These are phyloP conservation scores for Drosophila nigromelanica DNA, from an alignment of 1,140 invertebrate species.

Conservation along the genomic window DNA sequence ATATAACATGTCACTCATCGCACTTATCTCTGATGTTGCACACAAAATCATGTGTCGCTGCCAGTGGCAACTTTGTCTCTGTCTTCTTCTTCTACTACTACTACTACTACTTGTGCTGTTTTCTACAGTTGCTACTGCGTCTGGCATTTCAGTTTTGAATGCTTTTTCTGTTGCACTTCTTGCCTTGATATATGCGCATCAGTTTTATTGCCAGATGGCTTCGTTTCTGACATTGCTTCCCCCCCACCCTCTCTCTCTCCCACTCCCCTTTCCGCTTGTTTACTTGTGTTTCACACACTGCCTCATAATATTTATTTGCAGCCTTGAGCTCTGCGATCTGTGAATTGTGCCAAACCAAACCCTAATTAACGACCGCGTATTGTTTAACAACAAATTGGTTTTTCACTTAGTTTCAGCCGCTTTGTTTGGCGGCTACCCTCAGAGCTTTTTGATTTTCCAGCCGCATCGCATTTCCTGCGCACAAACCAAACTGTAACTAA, in stretches of 20 bases:
- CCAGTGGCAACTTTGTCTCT: slow-evolving; percentile 31
- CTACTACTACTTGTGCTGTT: slow-evolving; percentile 3
- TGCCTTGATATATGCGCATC: slow-evolving; percentile 73
- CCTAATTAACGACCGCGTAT: not conserved
- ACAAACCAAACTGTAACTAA: slow-evolving; percentile 64
- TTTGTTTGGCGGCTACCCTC: not conserved
- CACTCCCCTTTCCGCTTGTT: slow-evolving; percentile 46
- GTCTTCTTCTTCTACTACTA: slow-evolving; percentile 3
- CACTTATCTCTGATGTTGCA: slow-evolving; percentile 53
- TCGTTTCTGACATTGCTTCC: slow-evolving; percentile 21
- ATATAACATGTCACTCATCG: slow-evolving; percentile 57
- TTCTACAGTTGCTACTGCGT: slow-evolving; percentile 28
- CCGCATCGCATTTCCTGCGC: slow-evolving; percentile 59
- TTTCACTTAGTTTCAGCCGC: slow-evolving; percentile 74
- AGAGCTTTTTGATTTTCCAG: slow-evolving; percentile 56
- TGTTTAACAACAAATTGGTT: slow-evolving; percentile 66
- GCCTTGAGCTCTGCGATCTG: slow-evolving; percentile 9
- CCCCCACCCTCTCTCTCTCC: slow-evolving; percentile 3
- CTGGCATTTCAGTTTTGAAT: slow-evolving; percentile 73
- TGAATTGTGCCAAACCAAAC: not conserved
- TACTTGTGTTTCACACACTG: slow-evolving; percentile 23
- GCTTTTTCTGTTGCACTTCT: slow-evolving; percentile 75
- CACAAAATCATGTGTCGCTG: slow-evolving; percentile 47
- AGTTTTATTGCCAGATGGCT: slow-evolving; percentile 70
- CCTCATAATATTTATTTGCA: slow-evolving; percentile 57